These are phyloP conservation scores for Drosophila infuscata DNA, from an alignment of 2,888 invertebrate genomes.

Conservation along the genomic window DNA sequence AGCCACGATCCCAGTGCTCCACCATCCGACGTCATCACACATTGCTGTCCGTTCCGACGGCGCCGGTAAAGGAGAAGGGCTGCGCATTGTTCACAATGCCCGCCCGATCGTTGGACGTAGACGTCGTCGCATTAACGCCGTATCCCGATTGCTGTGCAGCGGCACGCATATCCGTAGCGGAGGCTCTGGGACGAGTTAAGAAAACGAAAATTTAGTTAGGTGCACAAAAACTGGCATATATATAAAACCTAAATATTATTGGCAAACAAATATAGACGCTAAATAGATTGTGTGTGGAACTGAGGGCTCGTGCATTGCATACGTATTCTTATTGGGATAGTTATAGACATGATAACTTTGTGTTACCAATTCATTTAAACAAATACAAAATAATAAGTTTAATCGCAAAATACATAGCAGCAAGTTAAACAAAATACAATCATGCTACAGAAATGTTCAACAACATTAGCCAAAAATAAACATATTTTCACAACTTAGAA, in stretches of 20 bases:
- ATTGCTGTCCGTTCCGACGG: slow-evolving; percentile 89
- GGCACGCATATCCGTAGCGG: slow-evolving; percentile 92
- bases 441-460: neutral
- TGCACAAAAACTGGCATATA: neutral
- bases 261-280: slow-evolving; percentile 12
- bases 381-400: neutral
- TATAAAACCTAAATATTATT: neutral
- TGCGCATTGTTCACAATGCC: slow-evolving; percentile 93
- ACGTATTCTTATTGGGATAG: neutral
- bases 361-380: neutral
- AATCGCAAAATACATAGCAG: neutral
- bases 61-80: slow-evolving; percentile 91
- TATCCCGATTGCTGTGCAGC: slow-evolving; percentile 84
- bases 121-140: slow-evolving; percentile 69
- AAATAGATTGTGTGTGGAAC: slow-evolving; percentile 19
- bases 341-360: neutral
- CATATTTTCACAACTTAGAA: neutral
- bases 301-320: slow-evolving; percentile 32
- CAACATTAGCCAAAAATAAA: neutral
- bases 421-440: neutral
- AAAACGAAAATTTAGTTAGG: slow-evolving; percentile 11
- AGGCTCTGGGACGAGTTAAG: slow-evolving; percentile 87
- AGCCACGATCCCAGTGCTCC: slow-evolving; percentile 32
- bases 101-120: slow-evolving; percentile 88
- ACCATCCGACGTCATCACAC: slow-evolving; percentile 86